These are phyloP conservation scores for Herminia tarsipennalis DNA, from an alignment of 2,888 invertebrate species.

Conservation along the genomic window DNA sequence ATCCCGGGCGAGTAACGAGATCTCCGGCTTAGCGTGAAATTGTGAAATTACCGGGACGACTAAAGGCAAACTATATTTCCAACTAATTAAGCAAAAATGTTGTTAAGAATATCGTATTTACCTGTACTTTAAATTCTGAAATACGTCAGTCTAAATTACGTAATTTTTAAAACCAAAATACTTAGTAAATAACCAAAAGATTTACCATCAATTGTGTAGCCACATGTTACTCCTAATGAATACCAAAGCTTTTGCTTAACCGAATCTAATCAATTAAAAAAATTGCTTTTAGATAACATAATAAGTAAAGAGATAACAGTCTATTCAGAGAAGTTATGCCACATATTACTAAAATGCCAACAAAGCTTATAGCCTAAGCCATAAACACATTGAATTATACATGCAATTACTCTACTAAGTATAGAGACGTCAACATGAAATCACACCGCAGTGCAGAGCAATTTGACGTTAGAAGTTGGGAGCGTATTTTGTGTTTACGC, in stretches of 20 bases:
- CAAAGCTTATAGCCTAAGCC: background rate
- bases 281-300: no score
- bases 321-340: no score
- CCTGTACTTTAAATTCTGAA: background rate
- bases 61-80: slow-evolving; percentile 51
- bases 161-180: no score
- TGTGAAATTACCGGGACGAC: slow-evolving; percentile 75
- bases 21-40: slow-evolving; percentile 81
- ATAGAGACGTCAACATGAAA: slow-evolving; percentile 11
- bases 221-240: no score
- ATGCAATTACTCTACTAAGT: slow-evolving; percentile 14
- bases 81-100: slow-evolving; percentile 37
- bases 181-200: no score
- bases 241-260: no score
- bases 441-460: slow-evolving; percentile 25
- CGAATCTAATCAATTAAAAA: no score
- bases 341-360: background rate
- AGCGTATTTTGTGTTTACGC: slow-evolving; percentile 54
- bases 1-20: slow-evolving; percentile 76
- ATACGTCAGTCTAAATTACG: no score
- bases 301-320: no score
- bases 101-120: background rate
- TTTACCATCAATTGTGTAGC: no score
- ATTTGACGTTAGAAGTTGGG: slow-evolving; percentile 6
- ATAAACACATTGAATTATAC: slow-evolving; percentile 9